These are phyloP conservation scores for Anseranas semipalmata DNA, from an alignment of 2,113 vertebrate genomes.

Conservation along the genomic window DNA sequence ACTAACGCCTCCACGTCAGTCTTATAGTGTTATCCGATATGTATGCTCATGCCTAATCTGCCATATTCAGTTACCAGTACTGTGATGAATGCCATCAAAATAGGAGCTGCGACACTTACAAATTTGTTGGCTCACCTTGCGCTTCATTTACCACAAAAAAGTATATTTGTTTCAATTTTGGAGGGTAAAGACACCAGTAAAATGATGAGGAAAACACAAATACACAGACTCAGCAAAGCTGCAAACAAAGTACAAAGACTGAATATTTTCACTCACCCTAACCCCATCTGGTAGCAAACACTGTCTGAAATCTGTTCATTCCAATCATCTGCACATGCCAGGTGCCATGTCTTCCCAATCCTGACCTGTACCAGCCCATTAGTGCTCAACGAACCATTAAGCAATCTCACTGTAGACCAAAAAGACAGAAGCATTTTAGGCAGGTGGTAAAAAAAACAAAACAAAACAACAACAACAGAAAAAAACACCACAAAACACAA, in stretches of 20 bases:
- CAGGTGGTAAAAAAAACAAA: background rate
- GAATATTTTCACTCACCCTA: constrained; percentile 78
- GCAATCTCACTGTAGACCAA: constrained; percentile 69
- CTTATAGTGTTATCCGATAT: background rate
- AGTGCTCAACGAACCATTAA: constrained; percentile 62
- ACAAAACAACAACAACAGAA: background rate
- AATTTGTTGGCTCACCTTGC: background rate
- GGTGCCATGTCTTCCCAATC: constrained; percentile 59
- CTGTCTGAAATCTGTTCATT: constrained; percentile 72
- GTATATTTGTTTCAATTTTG: background rate
- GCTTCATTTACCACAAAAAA: background rate
- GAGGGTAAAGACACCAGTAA: background rate
- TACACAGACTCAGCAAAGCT: background rate
- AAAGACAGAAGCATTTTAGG: background rate
- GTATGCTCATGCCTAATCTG: background rate
- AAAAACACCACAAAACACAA: no score
- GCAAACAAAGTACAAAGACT: background rate
- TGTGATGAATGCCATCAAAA: background rate
- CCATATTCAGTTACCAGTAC: background rate
- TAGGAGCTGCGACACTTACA: background rate
- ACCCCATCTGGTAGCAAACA: constrained; percentile 84
- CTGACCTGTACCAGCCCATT: constrained; percentile 76
- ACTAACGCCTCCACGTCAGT: background rate
- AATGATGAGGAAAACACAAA: background rate
- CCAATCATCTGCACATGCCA: constrained; percentile 81